Conservation (phyloP, 2,888 invertebrate species). For the Stenichneumon culpator region DNA sequence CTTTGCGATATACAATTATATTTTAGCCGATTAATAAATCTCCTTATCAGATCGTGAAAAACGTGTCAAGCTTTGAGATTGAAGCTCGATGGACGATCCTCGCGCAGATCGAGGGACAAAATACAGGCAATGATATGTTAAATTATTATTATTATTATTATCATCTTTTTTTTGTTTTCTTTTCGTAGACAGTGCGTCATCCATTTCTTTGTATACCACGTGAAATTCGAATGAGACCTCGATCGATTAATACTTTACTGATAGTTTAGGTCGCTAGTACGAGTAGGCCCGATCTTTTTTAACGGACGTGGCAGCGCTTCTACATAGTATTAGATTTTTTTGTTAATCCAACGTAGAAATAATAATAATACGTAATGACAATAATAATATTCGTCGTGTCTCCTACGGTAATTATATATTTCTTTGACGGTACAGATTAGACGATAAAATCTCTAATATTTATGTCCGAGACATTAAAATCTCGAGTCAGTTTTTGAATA, state of each 20-base stretch:
- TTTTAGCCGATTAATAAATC: conserved; percentile 50
- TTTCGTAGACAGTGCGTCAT: conserved; percentile 19
- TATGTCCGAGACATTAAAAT: conserved; percentile 25
- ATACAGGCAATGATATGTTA: conserved; percentile 67
- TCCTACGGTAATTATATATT: conserved; percentile 42
- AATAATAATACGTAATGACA: conserved; percentile 14
- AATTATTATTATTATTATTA: conserved; percentile 64
- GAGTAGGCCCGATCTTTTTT: conserved; percentile 43
- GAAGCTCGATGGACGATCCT: conserved; percentile 63
- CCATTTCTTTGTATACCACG: conserved; percentile 24
- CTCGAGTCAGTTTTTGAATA: conserved; percentile 8
- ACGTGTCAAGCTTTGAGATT: conserved; percentile 48
- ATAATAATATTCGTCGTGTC: conserved; percentile 44
- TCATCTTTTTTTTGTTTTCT: conserved; percentile 23
- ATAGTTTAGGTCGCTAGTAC: conserved; percentile 39
- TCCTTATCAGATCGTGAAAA: conserved; percentile 63
- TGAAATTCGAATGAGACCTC: conserved; percentile 46
- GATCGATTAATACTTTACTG: conserved; percentile 43
- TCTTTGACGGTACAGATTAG: conserved; percentile 34
- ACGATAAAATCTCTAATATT: conserved; percentile 40
- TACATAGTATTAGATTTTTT: conserved; percentile 48
- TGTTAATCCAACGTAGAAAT: conserved; percentile 29
- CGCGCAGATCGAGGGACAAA: conserved; percentile 62
- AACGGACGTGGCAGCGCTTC: conserved; percentile 48
- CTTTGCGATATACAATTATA: conserved; percentile 49